Conservation (phyloP, 2,888 invertebrate species). For the Cremastobaeus sp. region DNA sequence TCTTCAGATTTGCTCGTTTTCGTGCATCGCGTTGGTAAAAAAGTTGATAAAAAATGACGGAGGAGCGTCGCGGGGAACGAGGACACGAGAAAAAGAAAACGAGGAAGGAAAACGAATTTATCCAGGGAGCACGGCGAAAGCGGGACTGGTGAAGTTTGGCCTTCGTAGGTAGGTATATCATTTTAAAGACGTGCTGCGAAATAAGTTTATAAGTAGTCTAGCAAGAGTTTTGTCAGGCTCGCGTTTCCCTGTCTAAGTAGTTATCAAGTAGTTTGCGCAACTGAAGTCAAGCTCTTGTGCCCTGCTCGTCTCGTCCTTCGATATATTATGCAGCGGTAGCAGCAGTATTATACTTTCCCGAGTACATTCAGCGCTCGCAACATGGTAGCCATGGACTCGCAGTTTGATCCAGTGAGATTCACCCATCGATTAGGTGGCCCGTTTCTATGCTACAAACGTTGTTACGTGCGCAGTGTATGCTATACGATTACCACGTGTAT, state of each 20-base stretch:
- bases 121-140: slow-evolving; percentile 35
- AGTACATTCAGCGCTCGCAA: slow-evolving; percentile 51
- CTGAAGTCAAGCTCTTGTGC: slow-evolving; percentile 68
- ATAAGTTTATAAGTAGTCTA: slow-evolving; percentile 76
- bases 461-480: slow-evolving; percentile 30
- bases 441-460: slow-evolving; percentile 56
- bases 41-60: slow-evolving; percentile 46
- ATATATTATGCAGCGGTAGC: slow-evolving; percentile 70
- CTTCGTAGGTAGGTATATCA: slow-evolving; percentile 69
- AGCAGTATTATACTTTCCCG: slow-evolving; percentile 60
- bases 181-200: slow-evolving; percentile 75
- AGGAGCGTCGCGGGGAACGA: slow-evolving; percentile 10
- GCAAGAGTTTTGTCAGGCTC: slow-evolving; percentile 73
- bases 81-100: slow-evolving; percentile 50
- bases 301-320: slow-evolving; percentile 62
- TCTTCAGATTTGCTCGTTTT: slow-evolving; percentile 60
- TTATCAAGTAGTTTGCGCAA: slow-evolving; percentile 74
- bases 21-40: slow-evolving; percentile 64
- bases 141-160: slow-evolving; percentile 54
- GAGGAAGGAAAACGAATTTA: slow-evolving; percentile 59
- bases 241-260: slow-evolving; percentile 71
- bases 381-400: slow-evolving; percentile 43
- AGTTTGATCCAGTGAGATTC: slow-evolving; percentile 51
- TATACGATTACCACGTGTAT: slow-evolving; percentile 26
- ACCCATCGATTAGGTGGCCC: slow-evolving; percentile 57